Conservation (phyloP, 2,888 invertebrate species). For the Troides aeacus region DNA sequence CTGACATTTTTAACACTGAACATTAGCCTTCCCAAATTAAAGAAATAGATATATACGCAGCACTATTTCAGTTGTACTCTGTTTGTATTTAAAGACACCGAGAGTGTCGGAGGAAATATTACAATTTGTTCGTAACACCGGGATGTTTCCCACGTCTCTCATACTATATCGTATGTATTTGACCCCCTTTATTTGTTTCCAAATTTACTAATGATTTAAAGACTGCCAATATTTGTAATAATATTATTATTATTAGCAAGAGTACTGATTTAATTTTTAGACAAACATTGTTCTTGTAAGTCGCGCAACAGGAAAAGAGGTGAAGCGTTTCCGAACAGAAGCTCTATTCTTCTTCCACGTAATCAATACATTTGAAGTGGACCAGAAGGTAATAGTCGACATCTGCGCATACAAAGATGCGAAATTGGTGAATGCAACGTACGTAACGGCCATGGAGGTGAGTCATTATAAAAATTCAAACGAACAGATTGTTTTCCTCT, state of each 20-base stretch:
- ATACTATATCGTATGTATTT: too few relatives aligned
- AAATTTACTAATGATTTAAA: too few relatives aligned
- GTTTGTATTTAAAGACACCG: too few relatives aligned
- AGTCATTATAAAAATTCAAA: constrained; percentile 23
- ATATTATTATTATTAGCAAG: not conserved
- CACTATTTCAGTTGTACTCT: too few relatives aligned
- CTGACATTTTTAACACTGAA: too few relatives aligned
- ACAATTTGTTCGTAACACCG: too few relatives aligned
- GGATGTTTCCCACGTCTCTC: too few relatives aligned
- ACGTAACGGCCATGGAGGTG: constrained; percentile 88
- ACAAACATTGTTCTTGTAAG: constrained; percentile 83
- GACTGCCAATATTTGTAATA: not conserved
- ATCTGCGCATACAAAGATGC: constrained; percentile 91
- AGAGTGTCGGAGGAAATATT: too few relatives aligned
- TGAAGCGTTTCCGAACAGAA: constrained; percentile 67
- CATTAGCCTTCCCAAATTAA: too few relatives aligned
- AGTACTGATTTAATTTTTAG: constrained; percentile 47
- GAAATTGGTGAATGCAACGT: constrained; percentile 91
- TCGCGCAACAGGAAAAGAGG: constrained; percentile 77
- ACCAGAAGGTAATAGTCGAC: constrained; percentile 85
- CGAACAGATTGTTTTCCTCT: not conserved
- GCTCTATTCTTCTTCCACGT: constrained; percentile 91
- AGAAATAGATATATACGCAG: too few relatives aligned
- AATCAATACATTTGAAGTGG: constrained; percentile 90
- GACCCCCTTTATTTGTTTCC: too few relatives aligned